Base-by-base conservation (phyloP, 2,797 vertebrate genomes). In the Clarias fuscus region DNA sequence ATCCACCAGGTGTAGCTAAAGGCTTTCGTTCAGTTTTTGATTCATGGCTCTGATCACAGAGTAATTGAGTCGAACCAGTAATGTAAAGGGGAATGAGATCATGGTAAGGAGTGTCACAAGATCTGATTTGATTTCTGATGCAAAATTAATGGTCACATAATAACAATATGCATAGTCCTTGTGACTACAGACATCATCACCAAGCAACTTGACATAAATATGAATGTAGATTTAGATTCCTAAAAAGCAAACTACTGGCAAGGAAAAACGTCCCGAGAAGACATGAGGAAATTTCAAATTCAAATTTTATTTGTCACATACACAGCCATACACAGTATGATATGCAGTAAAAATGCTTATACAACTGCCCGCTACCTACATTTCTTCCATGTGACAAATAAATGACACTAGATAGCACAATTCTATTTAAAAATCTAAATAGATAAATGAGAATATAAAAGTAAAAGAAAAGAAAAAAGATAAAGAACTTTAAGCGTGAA, bases 1-100 rank as follows among this genome's bases (percentile, higher is more conserved):
- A 64, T 13, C 86, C 83, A 89, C 75, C 83, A 83, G 86, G 85
- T 83, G 88, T 85, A 83, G 88, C 86, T 71, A 87, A 85, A 80
- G 83, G 17, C 72, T 84, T 65, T 81, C 33, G 53, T 75, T 33
- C 27, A 24, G 37, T 5, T 2, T 61, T 61, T 56, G 17, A 20
- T 22, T 58, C 6, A 33, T 4, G 27, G 4, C 24, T n/a, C 58
- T 62, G 56, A 61, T 61, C 27, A 37, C 72, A 17, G 40, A 48
- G 14, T 56, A 75, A 76, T 11, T 18, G 14, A 58, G 53, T 17
- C 24, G 33, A 61, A 61, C 1, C 30, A 37, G 33, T n/a, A 77
- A 20, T 20, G 3, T 1, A n/a, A 59, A 62, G 59, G 7, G 14
- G n/a, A 30, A 22, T 24, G 30, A 61, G 76, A 22, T 78, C 18